Evolutionary conservation across 2,797 vertebrate genomes (phyloP), one percentile per base, ranked within the genome.

Genomic region (Philypnodon macrostomus): DNA sequence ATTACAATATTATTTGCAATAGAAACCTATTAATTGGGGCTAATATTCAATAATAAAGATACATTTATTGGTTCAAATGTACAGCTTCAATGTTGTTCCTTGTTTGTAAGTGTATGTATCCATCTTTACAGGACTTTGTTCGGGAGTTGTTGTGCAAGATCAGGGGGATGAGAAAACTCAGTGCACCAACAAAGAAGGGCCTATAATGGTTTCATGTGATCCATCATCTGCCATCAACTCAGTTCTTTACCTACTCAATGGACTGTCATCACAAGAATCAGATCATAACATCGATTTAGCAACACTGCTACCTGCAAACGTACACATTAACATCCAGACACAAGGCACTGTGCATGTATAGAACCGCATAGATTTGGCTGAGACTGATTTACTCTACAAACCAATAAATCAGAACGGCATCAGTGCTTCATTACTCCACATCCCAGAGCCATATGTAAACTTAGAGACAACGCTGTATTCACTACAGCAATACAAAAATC

Each of bases 151-250:
- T 98, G 52, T 88, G 88, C 79, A 92, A 93, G 88, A 95, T 98
- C 92, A 94, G 90, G 88, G 96, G 95, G 79, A 96, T 98, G 96
- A 90, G 94, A 67, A 98, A 97, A 87, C 90, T 98, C 70, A 95
- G 92, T 34, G 93, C 95, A 55, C 95, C 95, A 0, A 91, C 93
- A 58, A 98, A 95, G 90, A 98, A 98, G 85, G 90, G 89, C 65
- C 80, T 95, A 92, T 98, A 93, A 93, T 87, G 70, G 78, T 70
- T 24, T 17, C 33, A 19, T 15, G 44, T 37, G 56, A 17, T 52
- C 60, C 62, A 54, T 59, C 26, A 45, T 32, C 64, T 58, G 37
- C 54, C 73, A 63, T 50, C 67, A 72, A 71, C 75, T 58, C 73
- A 60, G 47, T 61, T 67, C 57, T 63, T 59, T 59, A 58, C 50